Percentiles rank a stretch among this genome's conserved stretches.
Evolutionary conservation across 2,113 vertebrate species (phyloP).

Genomic region (Neolamprologus caudopunctatus): DNA sequence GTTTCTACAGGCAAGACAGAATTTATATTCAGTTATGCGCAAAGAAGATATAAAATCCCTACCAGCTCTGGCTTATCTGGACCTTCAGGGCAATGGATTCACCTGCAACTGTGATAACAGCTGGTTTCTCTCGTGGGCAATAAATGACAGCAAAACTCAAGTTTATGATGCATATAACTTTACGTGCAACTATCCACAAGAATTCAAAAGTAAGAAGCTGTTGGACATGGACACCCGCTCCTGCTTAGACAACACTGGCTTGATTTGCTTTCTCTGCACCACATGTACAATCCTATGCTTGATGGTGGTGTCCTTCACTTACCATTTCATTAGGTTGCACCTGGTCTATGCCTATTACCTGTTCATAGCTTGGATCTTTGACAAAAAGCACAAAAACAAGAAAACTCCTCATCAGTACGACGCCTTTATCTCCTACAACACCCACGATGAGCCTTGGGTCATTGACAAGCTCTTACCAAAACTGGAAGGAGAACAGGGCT

Average conservation of each 20-base stretch:
- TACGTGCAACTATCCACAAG: conserved; percentile 61
- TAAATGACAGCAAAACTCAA: conserved; percentile 45
- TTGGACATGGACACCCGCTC: conserved; percentile 17
- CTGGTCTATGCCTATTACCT: conserved; percentile 67
- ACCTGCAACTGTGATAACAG: conserved; percentile 65
- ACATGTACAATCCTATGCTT: not conserved
- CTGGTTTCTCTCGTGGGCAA: conserved; percentile 44
- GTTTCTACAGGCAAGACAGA: conserved; percentile 47
- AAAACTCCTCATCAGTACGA: conserved; percentile 51
- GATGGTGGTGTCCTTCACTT: conserved; percentile 43
- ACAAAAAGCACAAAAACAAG: conserved; percentile 40
- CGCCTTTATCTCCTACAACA: conserved; percentile 74
- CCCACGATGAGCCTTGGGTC: conserved; percentile 69
- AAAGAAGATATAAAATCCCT: conserved; percentile 4
- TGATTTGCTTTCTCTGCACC: conserved; percentile 49
- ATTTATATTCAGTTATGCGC: conserved; percentile 48
- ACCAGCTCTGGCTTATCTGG: conserved; percentile 52
- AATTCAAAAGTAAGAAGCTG: conserved; percentile 34
- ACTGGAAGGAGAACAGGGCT: conserved; percentile 66
- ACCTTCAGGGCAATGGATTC: conserved; percentile 62
- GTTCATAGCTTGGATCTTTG: conserved; percentile 56
- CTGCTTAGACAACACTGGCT: conserved; percentile 32
- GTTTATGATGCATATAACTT: conserved; percentile 61
- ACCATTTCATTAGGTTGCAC: conserved; percentile 61
- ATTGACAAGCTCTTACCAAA: conserved; percentile 58